Evolutionary conservation across 2,797 vertebrate genomes (phyloP).

Genomic region (Ambastaia sidthimunki): DNA sequence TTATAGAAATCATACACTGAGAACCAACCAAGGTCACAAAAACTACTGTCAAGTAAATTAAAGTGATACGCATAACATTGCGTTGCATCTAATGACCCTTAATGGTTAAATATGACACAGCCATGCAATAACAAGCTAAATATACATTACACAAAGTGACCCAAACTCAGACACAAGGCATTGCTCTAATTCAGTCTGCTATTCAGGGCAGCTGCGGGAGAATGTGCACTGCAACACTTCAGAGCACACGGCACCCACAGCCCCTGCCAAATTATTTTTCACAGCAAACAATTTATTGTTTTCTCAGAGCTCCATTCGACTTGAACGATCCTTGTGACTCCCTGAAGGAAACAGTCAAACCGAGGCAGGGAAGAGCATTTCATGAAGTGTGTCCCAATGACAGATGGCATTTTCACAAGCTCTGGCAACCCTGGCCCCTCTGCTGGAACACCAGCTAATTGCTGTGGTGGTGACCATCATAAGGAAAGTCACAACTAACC

Average conservation of each 20-base stretch:
- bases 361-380: constrained; percentile 73
- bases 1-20: neutral
- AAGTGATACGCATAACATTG: neutral
- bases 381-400: constrained; percentile 76
- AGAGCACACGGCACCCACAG: constrained; percentile 58
- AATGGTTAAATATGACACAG: no score
- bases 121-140: constrained; percentile 24
- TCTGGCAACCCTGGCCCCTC: constrained; percentile 67
- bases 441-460: constrained; percentile 67
- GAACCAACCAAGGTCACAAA: neutral
- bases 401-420: constrained; percentile 77
- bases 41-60: neutral
- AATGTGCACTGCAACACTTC: constrained; percentile 53
- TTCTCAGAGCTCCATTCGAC: constrained; percentile 70
- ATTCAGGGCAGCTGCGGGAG: constrained; percentile 30
- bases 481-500: constrained; percentile 54
- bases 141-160: constrained; percentile 17
- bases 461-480: constrained; percentile 59
- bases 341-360: constrained; percentile 73
- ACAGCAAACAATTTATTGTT: constrained; percentile 72
- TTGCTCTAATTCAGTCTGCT: constrained; percentile 59
- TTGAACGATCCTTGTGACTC: constrained; percentile 72
- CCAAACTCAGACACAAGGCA: constrained; percentile 1
- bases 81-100: neutral
- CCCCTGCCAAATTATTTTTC: constrained; percentile 66